Conservation (phyloP, 2,113 vertebrate genomes). For the Lichenostomus cassidix region DNA sequence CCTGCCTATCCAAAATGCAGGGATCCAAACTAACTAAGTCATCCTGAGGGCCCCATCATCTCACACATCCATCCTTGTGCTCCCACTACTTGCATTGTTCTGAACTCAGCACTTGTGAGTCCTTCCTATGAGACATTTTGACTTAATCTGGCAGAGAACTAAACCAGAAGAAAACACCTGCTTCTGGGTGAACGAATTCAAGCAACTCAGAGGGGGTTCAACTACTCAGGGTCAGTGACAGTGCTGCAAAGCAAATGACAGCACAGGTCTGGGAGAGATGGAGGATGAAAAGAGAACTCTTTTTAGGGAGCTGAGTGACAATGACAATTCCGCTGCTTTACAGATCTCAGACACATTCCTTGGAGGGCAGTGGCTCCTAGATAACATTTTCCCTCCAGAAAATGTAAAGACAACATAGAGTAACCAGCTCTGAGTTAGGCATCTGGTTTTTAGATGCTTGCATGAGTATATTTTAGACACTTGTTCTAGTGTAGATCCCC, state of each 20-base stretch:
- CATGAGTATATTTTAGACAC: neutral
- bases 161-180: neutral
- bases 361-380: neutral
- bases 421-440: neutral
- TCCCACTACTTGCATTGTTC: neutral
- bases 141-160: neutral
- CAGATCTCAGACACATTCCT: neutral
- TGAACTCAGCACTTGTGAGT: neutral
- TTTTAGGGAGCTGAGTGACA: neutral
- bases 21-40: neutral
- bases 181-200: neutral
- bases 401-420: neutral
- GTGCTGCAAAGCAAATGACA: neutral
- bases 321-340: neutral
- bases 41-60: neutral
- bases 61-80: neutral
- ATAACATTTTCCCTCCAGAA: neutral
- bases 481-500: too few relatives aligned
- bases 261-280: neutral
- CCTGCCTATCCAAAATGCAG: neutral
- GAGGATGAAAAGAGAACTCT: neutral
- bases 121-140: neutral
- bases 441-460: neutral
- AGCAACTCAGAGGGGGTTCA: neutral
- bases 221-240: neutral